Percentiles rank a stretch among this genome's conserved stretches.
phyloP scores from a whole-genome alignment of 2,797 vertebrate genomes.

The Hyperoplus immaculatus region DNA sequence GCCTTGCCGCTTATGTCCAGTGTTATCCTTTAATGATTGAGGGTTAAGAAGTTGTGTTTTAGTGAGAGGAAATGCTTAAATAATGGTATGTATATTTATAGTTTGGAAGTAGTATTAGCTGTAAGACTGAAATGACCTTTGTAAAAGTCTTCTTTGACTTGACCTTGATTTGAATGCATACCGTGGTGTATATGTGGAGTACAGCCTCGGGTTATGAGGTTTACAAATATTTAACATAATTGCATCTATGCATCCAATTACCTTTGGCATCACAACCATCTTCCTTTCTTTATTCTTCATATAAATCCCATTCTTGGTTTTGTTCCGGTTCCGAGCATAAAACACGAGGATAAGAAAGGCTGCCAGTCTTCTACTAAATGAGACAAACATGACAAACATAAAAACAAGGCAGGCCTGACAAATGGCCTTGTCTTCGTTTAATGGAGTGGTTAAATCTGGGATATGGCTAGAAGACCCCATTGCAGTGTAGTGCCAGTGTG shows the following conservation, averaged over 20 bases:
- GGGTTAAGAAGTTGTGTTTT: slow-evolving; percentile 5
- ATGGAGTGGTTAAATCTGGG: slow-evolving; percentile 52
- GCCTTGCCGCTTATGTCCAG: slow-evolving; percentile 16
- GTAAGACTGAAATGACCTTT: slow-evolving; percentile 12
- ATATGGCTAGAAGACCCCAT: slow-evolving; percentile 32
- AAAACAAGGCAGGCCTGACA: slow-evolving; percentile 63
- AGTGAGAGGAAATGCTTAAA: slow-evolving; percentile 3
- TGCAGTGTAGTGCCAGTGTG: slow-evolving; percentile 32
- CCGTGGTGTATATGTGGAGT: slow-evolving; percentile 4
- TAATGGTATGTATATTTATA: neutral
- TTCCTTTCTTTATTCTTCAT: neutral
- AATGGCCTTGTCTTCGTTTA: slow-evolving; percentile 64
- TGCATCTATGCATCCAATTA: neutral
- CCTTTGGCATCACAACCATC: neutral
- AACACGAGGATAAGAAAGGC: neutral
- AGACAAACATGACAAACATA: slow-evolving; percentile 57
- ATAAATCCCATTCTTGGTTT: slow-evolving; percentile 14
- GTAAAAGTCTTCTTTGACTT: neutral
- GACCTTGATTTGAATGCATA: slow-evolving; percentile 3
- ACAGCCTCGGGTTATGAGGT: neutral
- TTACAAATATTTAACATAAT: neutral
- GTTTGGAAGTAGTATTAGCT: slow-evolving; percentile 34
- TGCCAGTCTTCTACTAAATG: slow-evolving; percentile 40
- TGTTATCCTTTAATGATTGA: slow-evolving; percentile 1
- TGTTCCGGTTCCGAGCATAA: slow-evolving; percentile 14